Conservation (phyloP, 2,888 invertebrate species). For the Digitonthophagus gazella region DNA sequence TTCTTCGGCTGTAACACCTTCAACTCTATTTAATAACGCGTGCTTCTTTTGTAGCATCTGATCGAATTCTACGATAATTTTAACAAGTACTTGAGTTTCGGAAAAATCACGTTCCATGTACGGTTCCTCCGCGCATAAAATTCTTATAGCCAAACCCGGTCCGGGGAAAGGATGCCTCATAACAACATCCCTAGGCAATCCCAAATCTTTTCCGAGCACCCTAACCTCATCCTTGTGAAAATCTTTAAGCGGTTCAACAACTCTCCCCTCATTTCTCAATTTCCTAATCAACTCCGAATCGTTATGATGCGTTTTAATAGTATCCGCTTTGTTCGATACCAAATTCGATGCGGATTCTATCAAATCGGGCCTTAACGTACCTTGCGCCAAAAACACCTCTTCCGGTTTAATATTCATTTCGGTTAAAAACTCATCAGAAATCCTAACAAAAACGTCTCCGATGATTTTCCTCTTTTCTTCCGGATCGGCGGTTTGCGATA, state of each 20-base stretch:
- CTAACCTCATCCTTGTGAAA: slow-evolving; percentile 88
- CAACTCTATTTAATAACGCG: slow-evolving; percentile 83
- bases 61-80: slow-evolving; percentile 91
- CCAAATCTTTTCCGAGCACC: slow-evolving; percentile 83
- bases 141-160: slow-evolving; percentile 94
- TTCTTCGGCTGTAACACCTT: slow-evolving; percentile 71
- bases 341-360: slow-evolving; percentile 94
- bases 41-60: slow-evolving; percentile 91
- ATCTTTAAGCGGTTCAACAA: slow-evolving; percentile 97
- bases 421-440: slow-evolving; percentile 85
- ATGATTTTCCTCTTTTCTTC: slow-evolving; percentile 99
- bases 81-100: slow-evolving; percentile 93
- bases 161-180: slow-evolving; percentile 98
- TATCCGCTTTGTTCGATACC: slow-evolving; percentile 83
- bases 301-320: slow-evolving; percentile 99
- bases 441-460: slow-evolving; percentile 93
- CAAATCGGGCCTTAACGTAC: slow-evolving; percentile 94
- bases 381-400: slow-evolving; percentile 90
- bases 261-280: slow-evolving; percentile 73
- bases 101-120: slow-evolving; percentile 93
- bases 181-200: slow-evolving; percentile 82
- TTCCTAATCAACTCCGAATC: slow-evolving; percentile 90
- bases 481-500: slow-evolving; percentile 84
- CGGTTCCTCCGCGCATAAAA: slow-evolving; percentile 94
- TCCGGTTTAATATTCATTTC: slow-evolving; percentile 88